Conservation (phyloP, 2,888 invertebrate genomes). For the Apamea monoglypha region DNA sequence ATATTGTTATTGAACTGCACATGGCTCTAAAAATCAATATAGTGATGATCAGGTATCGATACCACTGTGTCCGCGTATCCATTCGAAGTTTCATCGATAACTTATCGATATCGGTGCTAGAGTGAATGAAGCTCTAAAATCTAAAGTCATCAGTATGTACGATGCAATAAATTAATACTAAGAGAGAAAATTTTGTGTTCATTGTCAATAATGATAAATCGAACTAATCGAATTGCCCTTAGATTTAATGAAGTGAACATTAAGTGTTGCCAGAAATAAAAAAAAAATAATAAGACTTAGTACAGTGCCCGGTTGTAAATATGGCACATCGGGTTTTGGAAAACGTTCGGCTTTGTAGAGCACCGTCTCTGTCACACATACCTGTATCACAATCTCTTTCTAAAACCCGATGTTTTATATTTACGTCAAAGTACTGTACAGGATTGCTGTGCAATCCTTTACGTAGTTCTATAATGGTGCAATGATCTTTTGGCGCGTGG, state of each 20-base stretch:
- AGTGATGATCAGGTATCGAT: constrained; percentile 6
- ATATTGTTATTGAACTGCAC: not conserved
- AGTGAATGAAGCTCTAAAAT: constrained; percentile 13
- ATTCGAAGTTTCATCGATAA: constrained; percentile 17
- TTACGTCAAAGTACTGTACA: not conserved
- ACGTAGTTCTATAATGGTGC: not conserved
- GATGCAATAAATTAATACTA: constrained; percentile 43
- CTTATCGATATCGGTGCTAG: constrained; percentile 46
- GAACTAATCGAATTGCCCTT: constrained; percentile 33
- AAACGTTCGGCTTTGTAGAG: not conserved
- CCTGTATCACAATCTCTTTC: not conserved
- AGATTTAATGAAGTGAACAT: constrained; percentile 20
- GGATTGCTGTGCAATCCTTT: constrained; percentile 29
- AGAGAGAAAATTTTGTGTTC: constrained; percentile 46
- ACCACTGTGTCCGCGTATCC: not conserved
- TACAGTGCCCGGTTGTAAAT: not conserved
- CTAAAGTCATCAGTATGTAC: not conserved
- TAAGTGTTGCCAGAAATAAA: constrained; percentile 23
- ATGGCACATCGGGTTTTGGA: not conserved
- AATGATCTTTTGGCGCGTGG: not conserved
- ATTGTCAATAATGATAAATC: constrained; percentile 36
- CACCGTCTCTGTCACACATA: not conserved
- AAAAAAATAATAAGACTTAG: constrained; percentile 1
- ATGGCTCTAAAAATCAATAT: not conserved
- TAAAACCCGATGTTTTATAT: not conserved